Base-by-base conservation (phyloP, 2,113 vertebrate species). In the Forbesichthys papilliferus region DNA sequence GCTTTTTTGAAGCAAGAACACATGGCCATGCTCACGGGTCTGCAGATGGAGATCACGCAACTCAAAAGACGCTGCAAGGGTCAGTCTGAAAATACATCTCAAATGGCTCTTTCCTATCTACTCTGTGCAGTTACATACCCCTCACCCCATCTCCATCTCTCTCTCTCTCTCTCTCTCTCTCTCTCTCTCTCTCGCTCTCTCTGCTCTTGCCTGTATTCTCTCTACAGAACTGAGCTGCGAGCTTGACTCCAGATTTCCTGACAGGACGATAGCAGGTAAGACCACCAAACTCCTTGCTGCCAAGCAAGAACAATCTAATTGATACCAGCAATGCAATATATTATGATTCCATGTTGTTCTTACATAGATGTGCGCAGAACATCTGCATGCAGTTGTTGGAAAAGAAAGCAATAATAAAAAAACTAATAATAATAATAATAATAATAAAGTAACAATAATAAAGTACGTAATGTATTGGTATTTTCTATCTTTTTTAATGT, bases 41-140 rank as follows among this genome's bases (percentile, higher is more conserved):
- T 99, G 84, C 95, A 96, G 79, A 89, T 96, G 87, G 97, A 98
- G 89, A 96, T 98, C 87, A 93, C 94, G 1, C 93, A 94, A 86
- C 80, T 99, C 86, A 97, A 95, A 91, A 97, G 95, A 78, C 95
- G 94, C 86, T 98, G 96, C 80, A 93, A 95, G 54, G 97, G 96
- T 98, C 78, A 91, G 94, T 11, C 0, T 0, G 8, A 52, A 52
- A 11, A 4, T 11, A 52, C 49, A 52, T 14, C 2, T 52, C 49
- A 11, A 52, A 42, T 42, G 36, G 7, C 36, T 42, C 36, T 42
- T 5, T 42, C 1, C 33, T 34, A 27, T 11, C 27, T 20, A 33
- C 55, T 27, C 11, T 27, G 33, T 27, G 18, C 27, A 20, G 18
- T 11, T 10, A 58, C 11, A 36, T 27, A 27, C 27, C 27, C 0